Evolutionary conservation across 2,888 invertebrate species (phyloP).

Genomic region (Lottia gigantea): DNA sequence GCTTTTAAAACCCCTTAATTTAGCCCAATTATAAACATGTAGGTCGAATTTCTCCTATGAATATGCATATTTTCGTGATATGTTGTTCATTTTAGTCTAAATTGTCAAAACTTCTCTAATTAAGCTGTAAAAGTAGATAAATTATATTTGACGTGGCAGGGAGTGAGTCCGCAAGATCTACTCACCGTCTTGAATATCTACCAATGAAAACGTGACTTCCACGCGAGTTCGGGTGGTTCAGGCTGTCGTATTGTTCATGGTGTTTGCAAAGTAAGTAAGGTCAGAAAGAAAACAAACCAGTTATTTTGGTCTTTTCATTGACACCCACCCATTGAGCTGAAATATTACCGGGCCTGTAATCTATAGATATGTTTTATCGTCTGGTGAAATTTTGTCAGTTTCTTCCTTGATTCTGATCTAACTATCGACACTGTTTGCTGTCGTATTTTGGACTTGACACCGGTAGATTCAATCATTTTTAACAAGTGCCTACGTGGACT

Average conservation of each 20-base stretch:
- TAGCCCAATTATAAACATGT: too few species aligned
- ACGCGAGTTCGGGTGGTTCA: constrained; percentile 34
- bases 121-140: background rate
- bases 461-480: too few species aligned
- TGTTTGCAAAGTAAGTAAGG: constrained; percentile 23
- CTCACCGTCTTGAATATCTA: constrained; percentile 19
- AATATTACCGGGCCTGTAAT: constrained; percentile 20
- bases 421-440: too few species aligned
- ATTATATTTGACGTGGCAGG: constrained; percentile 35
- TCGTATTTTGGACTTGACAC: too few species aligned
- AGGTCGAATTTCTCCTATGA: too few species aligned
- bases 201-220: constrained; percentile 40
- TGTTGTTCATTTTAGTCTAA: too few species aligned
- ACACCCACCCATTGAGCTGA: constrained; percentile 25
- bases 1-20: too few species aligned
- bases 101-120: too few species aligned
- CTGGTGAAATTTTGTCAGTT: too few species aligned
- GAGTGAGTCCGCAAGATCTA: constrained; percentile 30
- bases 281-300: constrained; percentile 8
- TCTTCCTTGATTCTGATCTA: too few species aligned
- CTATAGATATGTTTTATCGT: background rate
- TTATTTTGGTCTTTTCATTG: background rate
- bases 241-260: constrained; percentile 26
- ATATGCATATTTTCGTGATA: too few species aligned
- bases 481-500: too few species aligned